Evolutionary conservation across 1,140 invertebrate species (phyloP), one percentile per base, ranked within the genome.

Genomic region (Pomacea maculata): DNA sequence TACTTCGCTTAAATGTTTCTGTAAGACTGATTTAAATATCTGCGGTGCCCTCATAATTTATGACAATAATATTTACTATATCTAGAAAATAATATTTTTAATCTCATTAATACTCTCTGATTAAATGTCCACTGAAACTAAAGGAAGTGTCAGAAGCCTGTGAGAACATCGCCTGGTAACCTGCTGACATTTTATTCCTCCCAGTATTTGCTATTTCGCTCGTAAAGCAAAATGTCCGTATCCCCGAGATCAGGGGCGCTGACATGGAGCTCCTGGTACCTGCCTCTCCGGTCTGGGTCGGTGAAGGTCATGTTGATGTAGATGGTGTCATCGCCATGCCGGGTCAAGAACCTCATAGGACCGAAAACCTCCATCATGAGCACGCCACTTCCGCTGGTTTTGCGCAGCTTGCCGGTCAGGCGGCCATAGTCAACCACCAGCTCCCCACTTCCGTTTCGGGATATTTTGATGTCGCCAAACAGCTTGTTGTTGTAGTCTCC

Each of bases 191-290:
- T 45, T 45, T 6, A 6, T 45, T 45, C 34, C 34, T 45, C 57
- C 9, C 15, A 61, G 57, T 61, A 4, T 17, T 61, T 61, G 15
- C 11, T 17, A 14, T 2, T 1, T 61, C 57, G 57, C 9, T 61
- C 11, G 15, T 61, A 61, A 61, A 61, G 11, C 57, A 61, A 17
- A 61, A 61, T 17, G 15, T 61, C 57, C 0, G 1, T 71, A 17
- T 71, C 55, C 70, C 80, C 83, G 15, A 78, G 81, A 64, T 74
- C 57, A 17, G 84, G 84, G 74, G 78, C 84, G 10, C 19, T 68
- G 77, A 84, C 25, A 68, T 84, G 81, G 7, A 78, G 21, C 6
- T 45, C 54, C 54, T 57, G 65, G 52, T 71, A 78, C 77, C 7
- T 15, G 0, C 77, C 65, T 19, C 8, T 25, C 8, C n/a, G 15